A percentile compares a stretch with the other conserved stretches of the same genome.
These are phyloP conservation scores for Macrobrachium nipponense DNA, from an alignment of 1,140 invertebrate genomes.

Conservation along the genomic window DNA sequence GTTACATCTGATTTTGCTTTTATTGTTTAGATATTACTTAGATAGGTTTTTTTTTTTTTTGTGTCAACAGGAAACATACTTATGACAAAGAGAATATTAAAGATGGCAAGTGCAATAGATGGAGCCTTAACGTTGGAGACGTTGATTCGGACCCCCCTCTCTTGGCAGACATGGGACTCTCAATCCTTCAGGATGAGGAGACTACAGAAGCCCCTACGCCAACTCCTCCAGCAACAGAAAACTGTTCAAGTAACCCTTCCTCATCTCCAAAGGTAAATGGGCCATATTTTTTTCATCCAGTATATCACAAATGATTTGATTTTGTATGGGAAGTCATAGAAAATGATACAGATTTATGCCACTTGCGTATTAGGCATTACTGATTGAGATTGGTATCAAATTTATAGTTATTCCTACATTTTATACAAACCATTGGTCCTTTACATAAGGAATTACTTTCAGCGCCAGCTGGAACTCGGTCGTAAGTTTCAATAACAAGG, in stretches of 20 bases:
- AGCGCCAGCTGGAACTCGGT: too few species aligned
- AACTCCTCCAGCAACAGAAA: conserved; percentile 4
- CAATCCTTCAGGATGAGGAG: conserved; percentile 44
- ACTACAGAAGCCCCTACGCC: conserved; percentile 10
- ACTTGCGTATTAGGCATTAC: too few species aligned
- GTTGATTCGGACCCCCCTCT: conserved; percentile 47
- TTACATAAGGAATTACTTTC: too few species aligned
- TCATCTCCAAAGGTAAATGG: conserved; percentile 7
- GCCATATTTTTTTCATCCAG: too few species aligned
- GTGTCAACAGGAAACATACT: conserved; percentile 28
- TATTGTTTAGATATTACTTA: not conserved
- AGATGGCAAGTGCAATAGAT: conserved; percentile 30
- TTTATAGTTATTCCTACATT: too few species aligned
- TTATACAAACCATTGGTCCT: too few species aligned
- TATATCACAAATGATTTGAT: not conserved
- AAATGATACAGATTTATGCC: not conserved
- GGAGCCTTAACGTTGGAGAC: conserved; percentile 37
- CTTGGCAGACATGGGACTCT: conserved; percentile 48
- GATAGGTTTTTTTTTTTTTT: not conserved
- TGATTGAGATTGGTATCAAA: too few species aligned
- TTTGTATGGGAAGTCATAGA: too few species aligned
- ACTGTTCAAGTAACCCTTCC: not conserved
- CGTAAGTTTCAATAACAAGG: too few species aligned
- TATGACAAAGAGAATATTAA: conserved; percentile 42
- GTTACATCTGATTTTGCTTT: too few species aligned